Evolutionary conservation across 1,140 invertebrate genomes (phyloP).

Genomic region (Zaprionus inermis): DNA sequence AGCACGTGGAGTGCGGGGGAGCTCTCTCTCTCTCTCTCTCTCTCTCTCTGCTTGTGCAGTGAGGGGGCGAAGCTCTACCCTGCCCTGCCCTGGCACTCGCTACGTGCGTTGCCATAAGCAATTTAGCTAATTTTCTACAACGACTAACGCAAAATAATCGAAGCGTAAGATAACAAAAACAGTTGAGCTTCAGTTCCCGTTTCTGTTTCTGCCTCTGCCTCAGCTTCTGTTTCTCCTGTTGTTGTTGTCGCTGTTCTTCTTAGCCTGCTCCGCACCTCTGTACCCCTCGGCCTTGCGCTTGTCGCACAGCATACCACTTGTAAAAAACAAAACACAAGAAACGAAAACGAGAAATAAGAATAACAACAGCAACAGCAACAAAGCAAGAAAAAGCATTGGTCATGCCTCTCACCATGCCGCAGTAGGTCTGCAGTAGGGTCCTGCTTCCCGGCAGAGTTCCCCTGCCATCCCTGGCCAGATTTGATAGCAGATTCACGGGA

Average conservation of each 20-base stretch:
- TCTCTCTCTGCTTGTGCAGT: too few relatives aligned
- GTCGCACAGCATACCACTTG: neutral
- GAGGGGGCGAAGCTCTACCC: neutral
- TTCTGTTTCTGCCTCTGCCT: slow-evolving; percentile 6
- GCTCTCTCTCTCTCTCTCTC: neutral
- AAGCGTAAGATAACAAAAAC: slow-evolving; percentile 66
- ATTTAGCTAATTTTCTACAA: slow-evolving; percentile 78
- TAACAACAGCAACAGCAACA: slow-evolving; percentile 8
- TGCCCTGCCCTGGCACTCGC: slow-evolving; percentile 35
- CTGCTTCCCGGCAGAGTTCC: neutral
- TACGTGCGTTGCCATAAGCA: slow-evolving; percentile 81
- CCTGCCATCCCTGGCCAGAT: slow-evolving; percentile 3
- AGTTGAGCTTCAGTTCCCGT: slow-evolving; percentile 17
- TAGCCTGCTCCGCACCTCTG: neutral
- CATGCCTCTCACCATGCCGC: neutral
- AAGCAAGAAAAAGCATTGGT: slow-evolving; percentile 19
- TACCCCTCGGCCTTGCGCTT: neutral
- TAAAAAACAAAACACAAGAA: slow-evolving; percentile 25
- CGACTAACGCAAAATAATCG: slow-evolving; percentile 69
- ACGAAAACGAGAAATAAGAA: neutral
- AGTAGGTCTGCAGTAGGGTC: too few relatives aligned
- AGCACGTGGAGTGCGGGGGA: neutral
- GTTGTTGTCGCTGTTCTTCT: neutral
- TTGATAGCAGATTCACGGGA: slow-evolving; percentile 25
- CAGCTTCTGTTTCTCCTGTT: neutral